Conservation (phyloP, 2,888 invertebrate species). For the Hyppa rectilinea region DNA sequence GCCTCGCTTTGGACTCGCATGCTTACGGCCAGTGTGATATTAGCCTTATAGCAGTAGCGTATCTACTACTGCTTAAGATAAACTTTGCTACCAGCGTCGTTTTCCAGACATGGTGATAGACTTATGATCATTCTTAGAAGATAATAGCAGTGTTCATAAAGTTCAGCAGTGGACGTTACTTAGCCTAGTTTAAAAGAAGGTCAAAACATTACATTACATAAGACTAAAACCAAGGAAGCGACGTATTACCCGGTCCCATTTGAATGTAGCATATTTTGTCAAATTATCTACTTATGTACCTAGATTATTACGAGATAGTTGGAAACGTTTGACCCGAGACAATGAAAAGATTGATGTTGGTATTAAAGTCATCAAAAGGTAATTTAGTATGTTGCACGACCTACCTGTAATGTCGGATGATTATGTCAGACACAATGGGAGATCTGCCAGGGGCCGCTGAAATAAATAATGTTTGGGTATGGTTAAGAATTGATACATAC, state of each 20-base stretch:
- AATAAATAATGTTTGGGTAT: conserved; percentile 7
- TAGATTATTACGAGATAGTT: conserved; percentile 11
- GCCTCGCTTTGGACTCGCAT: no score
- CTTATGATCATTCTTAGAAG: no score
- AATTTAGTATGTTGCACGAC: conserved; percentile 46
- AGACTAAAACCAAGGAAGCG: background rate
- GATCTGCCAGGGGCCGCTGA: conserved; percentile 54
- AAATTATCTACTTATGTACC: conserved; percentile 41
- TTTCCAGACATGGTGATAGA: background rate
- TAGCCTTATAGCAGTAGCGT: no score
- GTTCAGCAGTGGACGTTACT: background rate
- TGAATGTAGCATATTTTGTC: conserved; percentile 6
- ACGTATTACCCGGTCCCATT: conserved; percentile 10
- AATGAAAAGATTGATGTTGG: conserved; percentile 1
- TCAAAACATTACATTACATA: conserved; percentile 20
- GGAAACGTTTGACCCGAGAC: conserved; percentile 17
- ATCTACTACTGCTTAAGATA: no score
- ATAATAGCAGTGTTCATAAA: background rate
- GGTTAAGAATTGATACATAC: no score
- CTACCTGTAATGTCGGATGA: conserved; percentile 62
- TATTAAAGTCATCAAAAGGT: conserved; percentile 47
- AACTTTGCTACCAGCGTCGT: no score
- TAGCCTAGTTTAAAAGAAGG: background rate
- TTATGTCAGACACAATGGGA: conserved; percentile 48
- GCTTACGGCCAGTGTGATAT: no score